Evolutionary conservation across 1,140 invertebrate genomes (phyloP), one percentile per base, ranked within the genome.

Genomic region (Drosophila leontia): DNA sequence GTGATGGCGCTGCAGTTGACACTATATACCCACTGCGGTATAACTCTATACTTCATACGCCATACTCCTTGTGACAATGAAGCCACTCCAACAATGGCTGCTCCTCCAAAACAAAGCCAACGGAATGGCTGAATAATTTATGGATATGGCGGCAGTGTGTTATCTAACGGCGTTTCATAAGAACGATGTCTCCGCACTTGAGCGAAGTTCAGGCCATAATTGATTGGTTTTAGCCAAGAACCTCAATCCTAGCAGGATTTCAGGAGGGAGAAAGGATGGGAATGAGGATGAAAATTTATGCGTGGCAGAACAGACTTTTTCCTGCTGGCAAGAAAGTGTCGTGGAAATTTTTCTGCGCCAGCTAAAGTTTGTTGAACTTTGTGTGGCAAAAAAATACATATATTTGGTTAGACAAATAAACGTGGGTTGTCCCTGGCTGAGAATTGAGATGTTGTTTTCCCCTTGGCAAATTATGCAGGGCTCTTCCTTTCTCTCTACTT

Each of bases 291-390:
- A 13, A 78, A 78, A 78, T 78, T 69, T 78, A 61, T 78, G 75
- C 75, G 56, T 78, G 75, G 56, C 75, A 5, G n/a, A 15, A 13
- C 47, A 78, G 56, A 53, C 56, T 34, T 34, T 55, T 57, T 50
- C 12, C 26, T 48, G 41, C 23, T 39, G 29, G 2, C 34, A 9
- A 15, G 32, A 62, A 53, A 35, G 50, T 70, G 69, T 51, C 39
- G 39, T 80, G 77, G 47, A 79, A 74, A 58, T 29, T 51, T 51
- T 60, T 50, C 41, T 35, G 17, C 48, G 56, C 53, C 45, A 32
- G 55, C 64, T 11, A 78, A 71, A 62, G 82, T 82, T 85, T 85
- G 86, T 87, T 85, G 82, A 85, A 75, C 83, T 68, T 63, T 32
- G 17, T 9, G n/a, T 34, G 47, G 23, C 34, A 17, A 0, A 32